These are phyloP conservation scores for Paramisgurnus dabryanus DNA, from an alignment of 2,113 vertebrate species.

Conservation along the genomic window DNA sequence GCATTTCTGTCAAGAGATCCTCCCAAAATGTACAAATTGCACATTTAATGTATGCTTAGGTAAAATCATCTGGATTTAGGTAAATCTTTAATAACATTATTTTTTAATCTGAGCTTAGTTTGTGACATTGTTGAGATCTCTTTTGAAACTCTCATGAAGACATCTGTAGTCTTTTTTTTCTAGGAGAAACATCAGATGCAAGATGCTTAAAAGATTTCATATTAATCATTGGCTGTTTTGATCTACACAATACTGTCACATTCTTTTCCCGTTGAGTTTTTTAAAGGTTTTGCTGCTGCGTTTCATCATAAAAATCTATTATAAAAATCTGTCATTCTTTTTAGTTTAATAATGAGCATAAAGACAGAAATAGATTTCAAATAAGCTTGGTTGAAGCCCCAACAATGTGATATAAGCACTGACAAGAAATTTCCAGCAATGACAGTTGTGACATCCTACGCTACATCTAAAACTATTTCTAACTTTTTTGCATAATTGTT, in stretches of 20 bases:
- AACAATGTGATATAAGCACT: background rate
- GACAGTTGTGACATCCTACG: background rate
- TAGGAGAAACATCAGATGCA: no score
- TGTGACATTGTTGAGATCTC: no score
- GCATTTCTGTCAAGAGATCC: background rate
- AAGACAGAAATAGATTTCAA: background rate
- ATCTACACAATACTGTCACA: background rate
- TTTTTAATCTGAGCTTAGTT: no score
- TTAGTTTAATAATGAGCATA: background rate
- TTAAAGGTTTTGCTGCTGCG: background rate
- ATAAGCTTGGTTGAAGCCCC: background rate
- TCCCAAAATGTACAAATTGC: no score
- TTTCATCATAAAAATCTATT: background rate
- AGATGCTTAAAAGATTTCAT: no score
- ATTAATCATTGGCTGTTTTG: background rate
- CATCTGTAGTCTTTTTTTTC: no score
- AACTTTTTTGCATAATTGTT: background rate
- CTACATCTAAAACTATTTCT: background rate
- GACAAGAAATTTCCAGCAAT: background rate
- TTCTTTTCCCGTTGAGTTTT: background rate
- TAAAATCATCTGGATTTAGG: no score
- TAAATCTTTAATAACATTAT: no score
- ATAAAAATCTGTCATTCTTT: background rate
- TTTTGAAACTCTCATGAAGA: no score
- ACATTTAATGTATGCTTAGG: no score